phyloP scores from a whole-genome alignment of 1,140 invertebrate genomes.

The Drosophila chauvacae region DNA sequence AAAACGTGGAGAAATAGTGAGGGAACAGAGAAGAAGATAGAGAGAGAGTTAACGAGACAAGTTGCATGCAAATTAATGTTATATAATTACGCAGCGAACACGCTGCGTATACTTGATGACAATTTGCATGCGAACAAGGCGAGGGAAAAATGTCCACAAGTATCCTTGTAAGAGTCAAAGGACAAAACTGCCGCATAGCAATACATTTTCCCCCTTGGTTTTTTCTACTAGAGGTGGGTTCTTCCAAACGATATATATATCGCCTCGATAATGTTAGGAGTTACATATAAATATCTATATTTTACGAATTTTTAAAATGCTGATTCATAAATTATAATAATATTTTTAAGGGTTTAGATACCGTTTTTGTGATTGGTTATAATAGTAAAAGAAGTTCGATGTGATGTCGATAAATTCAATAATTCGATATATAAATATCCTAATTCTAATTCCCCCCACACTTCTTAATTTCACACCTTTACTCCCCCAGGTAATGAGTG shows the following conservation, averaged over 20 bases:
- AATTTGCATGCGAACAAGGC: slow-evolving; percentile 64
- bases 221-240: neutral
- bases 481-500: slow-evolving; percentile 29
- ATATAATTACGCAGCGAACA: slow-evolving; percentile 61
- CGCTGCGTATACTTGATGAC: slow-evolving; percentile 68
- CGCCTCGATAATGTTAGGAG: neutral
- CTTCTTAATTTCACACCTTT: neutral
- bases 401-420: neutral
- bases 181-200: slow-evolving; percentile 68
- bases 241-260: neutral
- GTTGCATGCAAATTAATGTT: slow-evolving; percentile 75
- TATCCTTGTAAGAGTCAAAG: slow-evolving; percentile 69
- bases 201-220: slow-evolving; percentile 8
- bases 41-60: slow-evolving; percentile 9
- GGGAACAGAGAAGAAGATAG: neutral
- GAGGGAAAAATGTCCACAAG: slow-evolving; percentile 20
- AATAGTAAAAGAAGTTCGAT: neutral
- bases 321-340: neutral
- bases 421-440: neutral
- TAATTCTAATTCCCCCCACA: neutral
- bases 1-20: slow-evolving; percentile 17
- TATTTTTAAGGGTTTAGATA: neutral
- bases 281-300: neutral
- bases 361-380: neutral
- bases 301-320: neutral